Base-by-base conservation (phyloP, 2,888 invertebrate genomes). In the Blastobasis lacticolella region DNA sequence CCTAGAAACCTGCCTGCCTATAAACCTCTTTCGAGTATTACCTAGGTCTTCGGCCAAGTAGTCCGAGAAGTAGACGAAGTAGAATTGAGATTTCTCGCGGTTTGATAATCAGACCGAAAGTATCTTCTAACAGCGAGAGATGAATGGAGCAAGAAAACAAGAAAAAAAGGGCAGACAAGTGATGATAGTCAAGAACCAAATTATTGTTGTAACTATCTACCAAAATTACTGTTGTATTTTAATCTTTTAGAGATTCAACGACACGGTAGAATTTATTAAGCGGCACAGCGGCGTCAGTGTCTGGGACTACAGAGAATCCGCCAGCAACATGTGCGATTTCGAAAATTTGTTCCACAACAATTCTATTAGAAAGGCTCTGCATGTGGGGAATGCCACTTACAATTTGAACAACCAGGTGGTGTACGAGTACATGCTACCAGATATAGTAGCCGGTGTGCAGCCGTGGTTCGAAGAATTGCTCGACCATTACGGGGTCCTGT, bases 361-460 rank as follows among this genome's bases (percentile, higher is more conserved):
- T 10, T 88, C 90, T 10, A 79, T 92, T 0, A 81, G 94, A 6
- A 72, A 62, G 0, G 53, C 52, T 44, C 64, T 81, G 38, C 78
- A 81, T 49, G 75, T 64, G 0, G 76, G 79, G 0, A 91, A 92
- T 37, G 58, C 63, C 0, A 55, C 61, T 7, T 81, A 73, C 38
- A 48, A 69, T 47, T 60, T 65, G 6, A 66, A 77, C 66, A 79
- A 86, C 55, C 75, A 75, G 48, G 49, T 63, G 7, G 94, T 94
- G 0, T 93, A 94, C 69, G 60, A 78, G 37, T 88, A 91, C 62
- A 80, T 95, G 59, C 72, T 90, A 53, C 78, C 83, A 5, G 95
- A 95, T 69, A 79, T 94, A 37, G 91, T 93, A 90, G 90, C 92
- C 59, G 91, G 92, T 0, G 90, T 92, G 1, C 91, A 91, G 52